Conservation (phyloP, 2,888 invertebrate species). For the Unio pictorum region DNA sequence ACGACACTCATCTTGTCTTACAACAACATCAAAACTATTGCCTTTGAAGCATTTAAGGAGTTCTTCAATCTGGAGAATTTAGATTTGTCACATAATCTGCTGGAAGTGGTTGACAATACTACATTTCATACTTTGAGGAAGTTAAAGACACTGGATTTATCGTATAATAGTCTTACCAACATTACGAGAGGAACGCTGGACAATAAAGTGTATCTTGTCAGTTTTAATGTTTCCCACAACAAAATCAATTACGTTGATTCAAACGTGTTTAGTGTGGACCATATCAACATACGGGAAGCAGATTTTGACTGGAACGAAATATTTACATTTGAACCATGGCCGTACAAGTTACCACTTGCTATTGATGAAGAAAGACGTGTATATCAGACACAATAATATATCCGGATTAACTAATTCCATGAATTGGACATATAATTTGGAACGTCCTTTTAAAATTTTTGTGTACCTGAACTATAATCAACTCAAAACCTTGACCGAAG, state of each 20-base stretch:
- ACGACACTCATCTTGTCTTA: no score
- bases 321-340: constrained; percentile 40
- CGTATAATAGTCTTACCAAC: constrained; percentile 6
- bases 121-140: constrained; percentile 21
- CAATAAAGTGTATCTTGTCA: constrained; percentile 6
- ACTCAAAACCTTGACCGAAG: constrained; percentile 3
- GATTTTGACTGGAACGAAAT: no score
- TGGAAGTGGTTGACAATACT: constrained; percentile 13
- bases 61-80: constrained; percentile 13
- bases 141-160: constrained; percentile 9
- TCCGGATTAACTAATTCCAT: constrained; percentile 24
- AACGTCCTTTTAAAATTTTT: constrained; percentile 22
- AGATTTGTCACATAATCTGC: constrained; percentile 17
- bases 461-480: constrained; percentile 28
- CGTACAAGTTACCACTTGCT: constrained; percentile 16
- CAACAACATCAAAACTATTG: not conserved
- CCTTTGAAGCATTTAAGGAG: constrained; percentile 8
- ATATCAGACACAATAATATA: constrained; percentile 28
- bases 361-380: constrained; percentile 16
- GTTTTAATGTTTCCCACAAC: no score
- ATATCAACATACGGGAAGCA: no score
- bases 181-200: constrained; percentile 9
- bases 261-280: no score
- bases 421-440: constrained; percentile 36
- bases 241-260: no score